Evolutionary conservation across 2,113 vertebrate species (phyloP).

Genomic region (Apteryx mantelli): DNA sequence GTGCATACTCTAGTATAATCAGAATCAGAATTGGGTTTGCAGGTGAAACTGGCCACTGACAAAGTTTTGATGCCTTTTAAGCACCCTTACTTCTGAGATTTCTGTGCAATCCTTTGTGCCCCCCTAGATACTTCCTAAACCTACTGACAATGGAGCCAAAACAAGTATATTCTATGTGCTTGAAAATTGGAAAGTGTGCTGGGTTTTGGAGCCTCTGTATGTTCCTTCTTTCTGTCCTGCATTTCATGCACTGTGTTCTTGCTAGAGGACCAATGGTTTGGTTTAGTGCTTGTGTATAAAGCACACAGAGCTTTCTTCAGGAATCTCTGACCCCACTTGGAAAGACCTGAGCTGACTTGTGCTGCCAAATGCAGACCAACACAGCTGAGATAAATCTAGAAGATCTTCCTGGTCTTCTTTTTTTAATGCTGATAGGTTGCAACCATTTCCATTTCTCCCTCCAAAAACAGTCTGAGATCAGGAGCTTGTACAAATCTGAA

Average conservation of each 20-base stretch:
- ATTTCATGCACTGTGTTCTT: background rate
- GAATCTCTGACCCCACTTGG: background rate
- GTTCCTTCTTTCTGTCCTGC: background rate
- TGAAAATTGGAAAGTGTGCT: background rate
- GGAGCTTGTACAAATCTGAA: background rate
- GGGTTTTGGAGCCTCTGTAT: background rate
- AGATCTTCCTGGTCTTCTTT: background rate
- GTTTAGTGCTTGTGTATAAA: background rate
- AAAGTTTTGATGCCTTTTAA: background rate
- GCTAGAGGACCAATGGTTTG: background rate
- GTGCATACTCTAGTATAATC: rapidly evolving
- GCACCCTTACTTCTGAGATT: background rate
- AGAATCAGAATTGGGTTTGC: background rate
- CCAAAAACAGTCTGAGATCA: background rate
- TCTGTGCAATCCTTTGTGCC: background rate
- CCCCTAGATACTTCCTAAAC: background rate
- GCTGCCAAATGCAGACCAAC: background rate
- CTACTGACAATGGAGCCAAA: background rate
- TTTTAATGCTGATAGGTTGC: background rate
- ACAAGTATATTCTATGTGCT: background rate
- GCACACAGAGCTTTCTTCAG: background rate
- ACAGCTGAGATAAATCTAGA: background rate
- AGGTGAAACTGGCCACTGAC: background rate
- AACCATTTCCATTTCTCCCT: background rate
- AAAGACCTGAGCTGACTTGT: background rate